phyloP scores from a whole-genome alignment of 1,140 invertebrate genomes.

The Elymnias hypermnestra region DNA sequence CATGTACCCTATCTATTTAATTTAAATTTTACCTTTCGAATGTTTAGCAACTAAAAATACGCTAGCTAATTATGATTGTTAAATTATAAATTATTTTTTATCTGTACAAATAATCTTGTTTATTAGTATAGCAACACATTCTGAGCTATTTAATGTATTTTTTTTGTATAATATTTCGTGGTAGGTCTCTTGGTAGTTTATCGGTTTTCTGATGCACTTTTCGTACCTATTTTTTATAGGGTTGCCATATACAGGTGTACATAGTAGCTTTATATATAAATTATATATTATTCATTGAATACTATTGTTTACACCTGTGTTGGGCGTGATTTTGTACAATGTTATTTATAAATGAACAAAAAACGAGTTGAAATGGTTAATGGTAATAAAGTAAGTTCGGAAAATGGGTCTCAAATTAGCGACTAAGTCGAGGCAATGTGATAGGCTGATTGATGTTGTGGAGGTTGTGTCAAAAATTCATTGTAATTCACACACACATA shows the following conservation, averaged over 20 bases:
- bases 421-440: conserved; percentile 48
- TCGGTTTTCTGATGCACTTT: conserved; percentile 8
- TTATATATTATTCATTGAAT: neutral
- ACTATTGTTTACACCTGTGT: neutral
- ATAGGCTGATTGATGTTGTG: conserved; percentile 31
- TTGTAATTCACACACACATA: neutral
- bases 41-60: neutral
- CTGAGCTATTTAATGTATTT: conserved; percentile 7
- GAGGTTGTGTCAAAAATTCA: conserved; percentile 23
- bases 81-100: conserved; percentile 8
- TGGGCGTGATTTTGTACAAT: conserved; percentile 19
- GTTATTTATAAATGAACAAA: conserved; percentile 18
- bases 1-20: conserved; percentile 4
- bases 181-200: conserved; percentile 1
- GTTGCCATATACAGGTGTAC: conserved; percentile 8
- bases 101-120: conserved; percentile 14
- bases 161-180: conserved; percentile 10
- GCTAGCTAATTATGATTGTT: neutral
- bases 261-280: neutral
- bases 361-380: conserved; percentile 16
- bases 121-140: neutral
- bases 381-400: conserved; percentile 29
- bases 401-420: conserved; percentile 54
- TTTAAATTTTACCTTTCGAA: conserved; percentile 6
- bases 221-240: conserved; percentile 12